Evolutionary conservation across 2,113 vertebrate species (phyloP).

Genomic region (Lophius piscatorius): DNA sequence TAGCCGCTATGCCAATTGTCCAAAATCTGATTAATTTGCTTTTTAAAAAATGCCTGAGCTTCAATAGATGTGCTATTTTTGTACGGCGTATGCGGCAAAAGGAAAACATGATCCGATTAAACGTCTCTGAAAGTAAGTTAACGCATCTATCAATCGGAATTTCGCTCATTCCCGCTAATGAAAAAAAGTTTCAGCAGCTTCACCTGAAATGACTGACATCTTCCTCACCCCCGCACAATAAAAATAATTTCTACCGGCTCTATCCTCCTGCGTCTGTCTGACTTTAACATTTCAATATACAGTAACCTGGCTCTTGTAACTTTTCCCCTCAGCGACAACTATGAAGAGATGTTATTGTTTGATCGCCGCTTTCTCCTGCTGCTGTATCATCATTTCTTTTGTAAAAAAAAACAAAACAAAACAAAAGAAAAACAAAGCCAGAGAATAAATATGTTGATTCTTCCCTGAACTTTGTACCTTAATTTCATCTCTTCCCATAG

Average conservation of each 20-base stretch:
- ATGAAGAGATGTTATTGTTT: slow-evolving; percentile 54
- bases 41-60: slow-evolving; percentile 5
- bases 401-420: background rate
- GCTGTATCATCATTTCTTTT: slow-evolving; percentile 28
- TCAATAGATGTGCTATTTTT: slow-evolving; percentile 3
- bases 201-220: slow-evolving; percentile 16
- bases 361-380: slow-evolving; percentile 27
- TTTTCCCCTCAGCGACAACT: slow-evolving; percentile 31
- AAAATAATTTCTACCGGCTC: background rate
- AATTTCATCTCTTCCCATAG: slow-evolving; percentile 34
- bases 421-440: slow-evolving; percentile 3
- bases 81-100: background rate
- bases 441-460: slow-evolving; percentile 22
- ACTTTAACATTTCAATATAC: slow-evolving; percentile 23
- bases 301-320: slow-evolving; percentile 36
- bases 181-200: slow-evolving; percentile 18
- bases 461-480: slow-evolving; percentile 25
- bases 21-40: slow-evolving; percentile 38
- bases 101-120: too few species aligned
- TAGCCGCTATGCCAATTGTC: slow-evolving; percentile 32
- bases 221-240: background rate
- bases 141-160: background rate
- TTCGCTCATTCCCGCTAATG: slow-evolving; percentile 17
- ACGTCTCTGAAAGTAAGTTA: too few species aligned
- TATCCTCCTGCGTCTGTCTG: slow-evolving; percentile 15